Base-by-base conservation (phyloP, 1,140 invertebrate species). In the Pemphigus obesinymphae region DNA sequence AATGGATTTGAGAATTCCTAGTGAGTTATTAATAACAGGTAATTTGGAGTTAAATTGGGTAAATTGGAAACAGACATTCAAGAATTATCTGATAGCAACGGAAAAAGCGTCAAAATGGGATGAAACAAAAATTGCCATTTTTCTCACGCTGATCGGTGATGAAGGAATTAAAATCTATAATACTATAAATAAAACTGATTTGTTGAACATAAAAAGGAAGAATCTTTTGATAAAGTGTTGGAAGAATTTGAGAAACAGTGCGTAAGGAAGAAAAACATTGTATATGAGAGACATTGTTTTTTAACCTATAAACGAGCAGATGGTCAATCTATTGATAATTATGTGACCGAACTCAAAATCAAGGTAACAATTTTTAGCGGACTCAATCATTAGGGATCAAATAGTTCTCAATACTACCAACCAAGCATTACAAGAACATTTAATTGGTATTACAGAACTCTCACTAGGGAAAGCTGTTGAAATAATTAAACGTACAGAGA, bases 51-150 rank as follows among this genome's bases (percentile, higher is more conserved):
- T 6, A 0, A 63, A 63, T 3, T 63, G 58, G 58, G 11, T 20
- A 34, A 6, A 4, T 26, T 63, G 26, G 58, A 20, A 63, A 15
- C 17, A 63, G 11, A 15, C 11, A 6, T 63, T 29, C 29, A 63
- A 29, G 0, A 63, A 63, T n/a, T 63, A 63, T 17, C 5, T 61
- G 23, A 13, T 61, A 63, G 13, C 3, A 63, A 63, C 58, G 26
- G 58, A 63, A 29, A 63, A 63, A 63, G 8, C 26, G 31, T 4
- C 13, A 13, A 63, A 63, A 63, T 2, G 3, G 2, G 7, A 17
- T 63, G 55, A 63, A 63, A 63, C 29, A 11, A 63, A 63, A 34
- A 63, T 63, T 63, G 58, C 58, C 7, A 63, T 63, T 63, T 63
- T 63, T 13, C 6, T 63, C 13, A 63, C 29, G 20, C 17, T 63